Evolutionary conservation across 2,888 invertebrate genomes (phyloP), one percentile per base, ranked within the genome.

Genomic region (Yponomeuta evonymella): DNA sequence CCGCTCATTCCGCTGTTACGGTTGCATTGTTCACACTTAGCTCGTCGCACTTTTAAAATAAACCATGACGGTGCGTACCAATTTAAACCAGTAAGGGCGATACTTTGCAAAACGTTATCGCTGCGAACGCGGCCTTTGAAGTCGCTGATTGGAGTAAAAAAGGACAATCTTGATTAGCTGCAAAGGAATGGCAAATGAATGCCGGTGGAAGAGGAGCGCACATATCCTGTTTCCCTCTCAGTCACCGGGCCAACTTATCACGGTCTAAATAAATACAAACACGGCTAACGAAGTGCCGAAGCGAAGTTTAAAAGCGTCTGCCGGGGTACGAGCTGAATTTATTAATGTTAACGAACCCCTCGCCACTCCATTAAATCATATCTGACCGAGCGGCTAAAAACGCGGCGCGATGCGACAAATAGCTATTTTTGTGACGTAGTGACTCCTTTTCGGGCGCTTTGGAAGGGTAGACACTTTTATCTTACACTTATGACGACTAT

Each of bases 211-310:
- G 67, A 48, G 62, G 80, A 77, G 78, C 66, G 77, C 81, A 84
- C 83, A 82, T 86, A 87, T 87, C 86, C 88, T 82, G 86, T 86
- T 84, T 82, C 81, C 81, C 79, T 77, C 79, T 85, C 86, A 83
- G 82, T 87, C 84, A 78, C 80, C 80, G 80, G 82, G 80, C 78
- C 83, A 87, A 90, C 86, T 89, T 89, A 89, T 90, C 87, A 86
- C 83, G 83, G 79, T 85, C 82, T 86, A 87, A 90, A 90, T 89
- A 90, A 89, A 90, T 84, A 89, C 87, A 87, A 88, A 86, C 84
- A 85, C 79, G 78, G 78, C 86, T 90, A 91, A 91, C 88, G 88
- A 90, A 87, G 88, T 89, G 90, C 84, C 83, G 86, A 90, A 87
- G 86, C 84, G 84, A 87, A 88, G 87, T 89, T 58, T 90, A 86